Evolutionary conservation across 1,140 invertebrate species (phyloP), one percentile per base, ranked within the genome.

Genomic region (Hyphantria cunea): DNA sequence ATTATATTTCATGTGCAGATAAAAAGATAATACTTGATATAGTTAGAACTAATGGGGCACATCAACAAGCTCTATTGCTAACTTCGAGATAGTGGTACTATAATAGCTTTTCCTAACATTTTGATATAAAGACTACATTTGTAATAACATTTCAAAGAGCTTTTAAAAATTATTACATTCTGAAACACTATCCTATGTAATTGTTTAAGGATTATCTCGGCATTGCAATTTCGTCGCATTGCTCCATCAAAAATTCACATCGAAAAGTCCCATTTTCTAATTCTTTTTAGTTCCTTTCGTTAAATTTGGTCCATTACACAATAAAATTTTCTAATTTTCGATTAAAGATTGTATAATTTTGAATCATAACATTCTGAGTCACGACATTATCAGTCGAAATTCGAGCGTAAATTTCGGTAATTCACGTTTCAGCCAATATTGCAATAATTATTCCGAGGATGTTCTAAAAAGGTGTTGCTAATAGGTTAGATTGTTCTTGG

Each of bases 401-500:
- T 25, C 2, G 17, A 25, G 17, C 17, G 17, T 25, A 25, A 25
- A 25, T 25, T 25, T 25, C 17, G 17, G 5, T 3, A 5, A 25
- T 25, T 25, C 17, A 25, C 17, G 5, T 5, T 25, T 25, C 5
- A n/a, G 17, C 17, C 17, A 25, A 25, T 5, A 5, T 25, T 25
- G 17, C 17, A 25, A 25, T 25, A 25, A 25, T 25, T 5, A 25
- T 25, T 25, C 17, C 5, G 17, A 25, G 80, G 65, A 64, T 70
- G 75, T 69, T 63, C 60, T 60, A 58, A 79, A 71, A 84, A 76
- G 74, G 74, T 80, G 76, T 80, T 73, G 78, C 64, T 74, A 70
- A 75, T 32, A 82, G 78, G 75, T 74, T 63, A 73, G 63, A 76
- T 78, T 74, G 72, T 79, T 80, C 73, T 73, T 66, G 78, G 68